Conservation (phyloP, 1,140 invertebrate species). For the Achatina immaculata region DNA sequence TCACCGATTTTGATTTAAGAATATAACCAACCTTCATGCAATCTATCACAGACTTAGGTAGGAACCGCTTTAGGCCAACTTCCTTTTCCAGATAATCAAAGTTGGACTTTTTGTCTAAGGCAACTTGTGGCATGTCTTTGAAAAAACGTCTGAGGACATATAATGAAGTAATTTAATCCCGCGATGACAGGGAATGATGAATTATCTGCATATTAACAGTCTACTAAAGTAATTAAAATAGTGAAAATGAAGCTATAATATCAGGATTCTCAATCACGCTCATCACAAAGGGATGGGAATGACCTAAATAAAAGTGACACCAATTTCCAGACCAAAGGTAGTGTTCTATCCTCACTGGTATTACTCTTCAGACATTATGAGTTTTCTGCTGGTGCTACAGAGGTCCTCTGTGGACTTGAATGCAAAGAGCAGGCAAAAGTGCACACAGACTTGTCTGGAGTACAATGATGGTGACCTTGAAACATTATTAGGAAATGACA, state of each 20-base stretch:
- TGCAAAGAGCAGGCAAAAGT: too few species aligned
- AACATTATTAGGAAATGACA: too few species aligned
- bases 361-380: too few species aligned
- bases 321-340: not conserved
- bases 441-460: too few species aligned
- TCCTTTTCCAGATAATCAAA: constrained; percentile 96
- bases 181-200: not conserved
- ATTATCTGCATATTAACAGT: not conserved
- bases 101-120: constrained; percentile 96
- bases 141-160: constrained; percentile 76
- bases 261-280: not conserved
- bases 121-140: constrained; percentile 88
- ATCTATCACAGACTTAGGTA: constrained; percentile 86
- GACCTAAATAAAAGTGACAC: not conserved
- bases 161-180: too few species aligned
- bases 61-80: constrained; percentile 93
- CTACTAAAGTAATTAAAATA: not conserved
- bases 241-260: not conserved
- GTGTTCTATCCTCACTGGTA: too few species aligned
- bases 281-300: not conserved
- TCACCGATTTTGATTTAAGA: too few species aligned
- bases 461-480: too few species aligned
- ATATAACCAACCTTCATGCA: constrained; percentile 82
- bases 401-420: too few species aligned
- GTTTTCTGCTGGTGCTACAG: too few species aligned